Evolutionary conservation across 1,140 invertebrate genomes (phyloP), one percentile per base, ranked within the genome.

Genomic region (Caenorhabditis brenneri): DNA sequence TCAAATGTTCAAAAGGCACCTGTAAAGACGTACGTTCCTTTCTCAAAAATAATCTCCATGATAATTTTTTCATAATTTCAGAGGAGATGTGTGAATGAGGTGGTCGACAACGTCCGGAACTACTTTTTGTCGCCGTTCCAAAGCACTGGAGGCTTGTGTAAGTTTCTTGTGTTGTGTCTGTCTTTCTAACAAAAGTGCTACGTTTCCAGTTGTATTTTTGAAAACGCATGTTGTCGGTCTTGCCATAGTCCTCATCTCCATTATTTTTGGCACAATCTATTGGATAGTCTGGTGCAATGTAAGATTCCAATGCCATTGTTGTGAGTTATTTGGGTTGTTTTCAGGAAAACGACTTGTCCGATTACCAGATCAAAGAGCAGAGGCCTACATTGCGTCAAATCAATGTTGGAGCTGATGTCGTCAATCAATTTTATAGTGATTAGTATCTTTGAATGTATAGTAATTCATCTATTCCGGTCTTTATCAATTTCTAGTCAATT

Each of bases 71-170:
- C 4, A 42, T 36, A 0, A 6, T 81, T 81, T 27, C 58, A 82
- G 81, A 31, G 15, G n/a, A 78, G 49, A 36, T 83, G 82, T 36
- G 48, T 80, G 1, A 79, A 65, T 6, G 82, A 83, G 24, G 82
- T 79, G 10, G 55, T 65, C 19, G 82, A 83, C 53, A 55, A 83
- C 49, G 74, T 79, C 10, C 39, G 31, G 1, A 74, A 83, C 53
- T 80, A 79, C 22, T 65, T 83, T 31, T 24, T 74, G 22, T 9
- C 48, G 2, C 33, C 51, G 22, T 60, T 83, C 53, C 78, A 79
- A 55, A 65, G 36, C 9, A 65, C 58, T 36, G 48, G 78, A 4
- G 33, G 42, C 15, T 36, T 83, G 22, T 79, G 82, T 83, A 74
- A 78, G 81, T 78, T 10, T 16, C 2, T 16, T 48, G 42, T 5